Evolutionary conservation across 2,113 vertebrate species (phyloP), one percentile per base, ranked within the genome.

Genomic region (Collichthys lucidus): DNA sequence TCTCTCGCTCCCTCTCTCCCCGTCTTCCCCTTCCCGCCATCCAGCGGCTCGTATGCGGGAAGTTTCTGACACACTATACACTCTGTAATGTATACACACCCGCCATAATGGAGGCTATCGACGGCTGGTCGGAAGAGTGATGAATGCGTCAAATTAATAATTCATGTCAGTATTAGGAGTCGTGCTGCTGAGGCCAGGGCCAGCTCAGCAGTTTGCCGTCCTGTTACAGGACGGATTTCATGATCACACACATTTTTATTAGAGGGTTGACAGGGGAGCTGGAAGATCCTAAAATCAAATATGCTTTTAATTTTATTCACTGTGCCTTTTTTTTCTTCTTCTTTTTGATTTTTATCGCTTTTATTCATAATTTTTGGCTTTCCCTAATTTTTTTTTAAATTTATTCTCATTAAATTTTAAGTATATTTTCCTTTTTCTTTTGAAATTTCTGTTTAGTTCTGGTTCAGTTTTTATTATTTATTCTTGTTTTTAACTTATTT

Each of bases 1-100:
- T 15, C 77, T 60, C 65, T 83, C 68, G 71, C 62, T 76, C 79
- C 59, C 57, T 42, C 78, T 52, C 71, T 55, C 72, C 57, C 49
- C 29, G 22, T 82, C 80, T 78, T 80, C 64, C 79, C 70, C 74
- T 93, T 92, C 92, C 92, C 92, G 91, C 86, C 79, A 88, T 85
- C 73, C 78, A 70, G 71, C 4, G 16, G 78, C 86, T 78, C 24
- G 72, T 1, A 83, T 91, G 90, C 91, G 92, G 92, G 94, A 95
- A 94, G 85, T 85, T 90, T 91, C 84, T 78, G 93, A 94, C 93
- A 95, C 92, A 83, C 88, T 94, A 95, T 94, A 92, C 94, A 89
- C 90, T 74, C 80, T 92, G 93, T 94, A 94, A 95, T 95, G 89
- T 94, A 94, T 93, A 93, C 92, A 94, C 90, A 65, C 74, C 49